These are phyloP conservation scores for Donacobius atricapilla DNA, from an alignment of 2,113 vertebrate genomes.

Conservation along the genomic window DNA sequence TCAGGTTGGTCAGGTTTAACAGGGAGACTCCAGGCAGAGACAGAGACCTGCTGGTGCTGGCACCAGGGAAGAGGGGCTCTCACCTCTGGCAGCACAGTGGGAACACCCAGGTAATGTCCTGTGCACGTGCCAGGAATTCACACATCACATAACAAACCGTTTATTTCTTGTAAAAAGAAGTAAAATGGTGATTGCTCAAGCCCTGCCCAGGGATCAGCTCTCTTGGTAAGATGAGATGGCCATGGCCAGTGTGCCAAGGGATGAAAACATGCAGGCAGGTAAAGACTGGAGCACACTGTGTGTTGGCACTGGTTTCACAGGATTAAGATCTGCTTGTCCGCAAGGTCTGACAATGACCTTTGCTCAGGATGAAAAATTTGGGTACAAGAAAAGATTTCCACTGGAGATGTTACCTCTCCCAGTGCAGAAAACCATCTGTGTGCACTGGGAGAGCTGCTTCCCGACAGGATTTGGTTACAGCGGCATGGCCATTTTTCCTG, in stretches of 20 bases:
- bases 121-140: background rate
- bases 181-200: background rate
- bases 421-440: background rate
- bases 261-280: accelerated
- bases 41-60: slow-evolving; percentile 32
- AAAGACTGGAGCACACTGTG: accelerated
- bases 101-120: background rate
- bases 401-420: background rate
- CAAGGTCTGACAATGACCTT: background rate
- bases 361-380: background rate
- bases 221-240: background rate
- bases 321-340: background rate
- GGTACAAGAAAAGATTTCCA: background rate
- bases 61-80: background rate
- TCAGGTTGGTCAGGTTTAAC: slow-evolving; percentile 9
- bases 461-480: slow-evolving; percentile 38
- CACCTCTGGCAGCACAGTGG: background rate
- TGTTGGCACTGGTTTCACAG: background rate
- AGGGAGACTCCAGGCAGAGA: background rate
- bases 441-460: slow-evolving; percentile 20
- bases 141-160: background rate
- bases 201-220: background rate
- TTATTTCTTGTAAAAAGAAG: background rate
- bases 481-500: slow-evolving; percentile 13
- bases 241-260: accelerated